These are phyloP conservation scores for Mylabris sibirica DNA, from an alignment of 2,888 invertebrate genomes.

Conservation along the genomic window DNA sequence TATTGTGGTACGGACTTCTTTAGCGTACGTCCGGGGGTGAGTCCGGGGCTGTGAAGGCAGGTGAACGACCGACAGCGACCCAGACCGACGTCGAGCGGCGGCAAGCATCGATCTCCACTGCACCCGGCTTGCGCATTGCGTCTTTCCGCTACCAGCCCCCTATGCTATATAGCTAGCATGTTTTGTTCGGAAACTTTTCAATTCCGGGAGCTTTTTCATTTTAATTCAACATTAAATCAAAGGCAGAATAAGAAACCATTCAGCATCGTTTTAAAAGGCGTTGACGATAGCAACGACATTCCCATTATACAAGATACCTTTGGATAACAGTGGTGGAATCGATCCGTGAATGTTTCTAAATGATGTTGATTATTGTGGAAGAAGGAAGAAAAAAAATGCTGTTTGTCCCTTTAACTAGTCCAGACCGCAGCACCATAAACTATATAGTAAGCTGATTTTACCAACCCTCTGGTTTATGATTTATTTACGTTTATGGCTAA, in stretches of 20 bases:
- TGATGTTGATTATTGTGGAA: conserved; percentile 1
- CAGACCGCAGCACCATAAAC: conserved; percentile 28
- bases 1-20: conserved; percentile 34
- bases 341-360: neutral
- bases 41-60: conserved; percentile 49
- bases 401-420: conserved; percentile 9
- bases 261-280: neutral
- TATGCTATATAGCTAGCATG: neutral
- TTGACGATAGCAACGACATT: neutral
- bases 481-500: conserved; percentile 41
- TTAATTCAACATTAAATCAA: conserved; percentile 42
- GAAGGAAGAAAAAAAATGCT: conserved; percentile 3
- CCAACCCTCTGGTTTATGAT: conserved; percentile 38
- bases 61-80: conserved; percentile 60
- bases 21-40: conserved; percentile 44
- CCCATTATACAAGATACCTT: neutral
- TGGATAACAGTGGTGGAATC: conserved; percentile 6
- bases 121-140: conserved; percentile 53
- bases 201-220: conserved; percentile 34
- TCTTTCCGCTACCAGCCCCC: conserved; percentile 28
- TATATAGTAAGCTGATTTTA: conserved; percentile 21
- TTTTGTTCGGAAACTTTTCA: conserved; percentile 36
- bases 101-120: conserved; percentile 57
- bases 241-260: conserved; percentile 30
- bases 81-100: conserved; percentile 59